Conservation (phyloP, 2,797 vertebrate genomes). For the Psittacula echo region DNA sequence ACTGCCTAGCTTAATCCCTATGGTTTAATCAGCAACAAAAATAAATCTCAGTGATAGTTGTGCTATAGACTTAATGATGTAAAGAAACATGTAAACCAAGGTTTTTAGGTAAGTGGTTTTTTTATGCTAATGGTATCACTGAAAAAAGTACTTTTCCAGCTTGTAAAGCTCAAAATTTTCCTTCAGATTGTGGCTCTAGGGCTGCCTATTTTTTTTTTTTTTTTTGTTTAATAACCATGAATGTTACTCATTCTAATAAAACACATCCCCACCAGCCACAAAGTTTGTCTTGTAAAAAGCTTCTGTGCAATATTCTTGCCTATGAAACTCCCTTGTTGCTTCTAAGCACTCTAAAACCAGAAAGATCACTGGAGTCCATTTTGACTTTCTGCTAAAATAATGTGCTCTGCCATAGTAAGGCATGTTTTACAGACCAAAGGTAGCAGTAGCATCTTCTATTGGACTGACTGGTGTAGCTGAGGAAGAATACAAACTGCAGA, state of each 20-base stretch:
- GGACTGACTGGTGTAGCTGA: fast-evolving
- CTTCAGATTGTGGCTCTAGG: background rate
- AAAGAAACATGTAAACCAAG: background rate
- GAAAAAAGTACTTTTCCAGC: background rate
- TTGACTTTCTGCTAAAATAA: background rate
- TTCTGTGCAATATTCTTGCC: background rate
- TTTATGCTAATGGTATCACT: background rate
- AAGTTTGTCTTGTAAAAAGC: background rate
- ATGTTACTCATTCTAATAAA: background rate
- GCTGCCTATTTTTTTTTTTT: background rate
- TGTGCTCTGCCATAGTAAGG: background rate
- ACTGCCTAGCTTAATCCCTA: background rate
- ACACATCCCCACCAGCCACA: background rate
- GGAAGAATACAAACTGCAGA: background rate
- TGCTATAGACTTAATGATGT: background rate
- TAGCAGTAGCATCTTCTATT: background rate
- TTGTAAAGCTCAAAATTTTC: background rate
- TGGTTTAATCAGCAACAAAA: background rate
- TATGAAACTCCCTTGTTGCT: background rate
- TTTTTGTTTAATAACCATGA: background rate
- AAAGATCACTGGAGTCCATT: background rate
- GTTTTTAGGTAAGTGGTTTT: background rate
- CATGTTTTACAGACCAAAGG: background rate
- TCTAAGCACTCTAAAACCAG: background rate
- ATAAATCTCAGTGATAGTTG: background rate